Evolutionary conservation across 2,113 vertebrate genomes (phyloP).

Genomic region (Syrrhaptes paradoxus): DNA sequence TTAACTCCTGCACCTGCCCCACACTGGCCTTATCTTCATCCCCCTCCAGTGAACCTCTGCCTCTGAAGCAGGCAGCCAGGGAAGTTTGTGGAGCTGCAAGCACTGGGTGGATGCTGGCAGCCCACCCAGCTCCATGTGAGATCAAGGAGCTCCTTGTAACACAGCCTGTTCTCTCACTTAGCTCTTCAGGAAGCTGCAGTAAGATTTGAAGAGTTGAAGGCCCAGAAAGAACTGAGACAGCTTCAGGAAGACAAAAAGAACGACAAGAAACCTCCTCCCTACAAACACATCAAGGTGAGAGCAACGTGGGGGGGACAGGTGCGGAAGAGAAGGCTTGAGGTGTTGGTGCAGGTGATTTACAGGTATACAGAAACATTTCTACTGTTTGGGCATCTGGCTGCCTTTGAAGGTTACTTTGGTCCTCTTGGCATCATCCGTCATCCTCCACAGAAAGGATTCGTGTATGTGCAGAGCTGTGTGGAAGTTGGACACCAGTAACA

Average conservation of each 20-base stretch:
- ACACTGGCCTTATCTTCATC: background rate
- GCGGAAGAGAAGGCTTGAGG: background rate
- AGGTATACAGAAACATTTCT: conserved; percentile 1
- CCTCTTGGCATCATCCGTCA: background rate
- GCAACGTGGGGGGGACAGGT: background rate
- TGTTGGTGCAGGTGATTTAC: background rate
- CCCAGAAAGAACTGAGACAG: conserved; percentile 93
- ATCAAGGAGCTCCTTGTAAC: background rate
- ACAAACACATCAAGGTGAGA: conserved; percentile 95
- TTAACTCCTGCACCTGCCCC: background rate
- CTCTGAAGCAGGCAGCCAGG: background rate
- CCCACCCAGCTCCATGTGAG: background rate
- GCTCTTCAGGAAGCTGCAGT: conserved; percentile 94
- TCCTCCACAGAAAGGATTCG: background rate
- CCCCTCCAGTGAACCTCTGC: background rate
- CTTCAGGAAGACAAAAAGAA: conserved; percentile 96
- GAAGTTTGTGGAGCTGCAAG: background rate
- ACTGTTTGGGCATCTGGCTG: background rate
- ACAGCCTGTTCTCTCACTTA: conserved; percentile 52
- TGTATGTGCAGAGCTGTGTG: background rate
- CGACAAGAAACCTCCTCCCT: conserved; percentile 95
- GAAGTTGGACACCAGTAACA: background rate
- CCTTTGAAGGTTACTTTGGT: background rate
- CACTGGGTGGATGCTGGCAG: background rate
- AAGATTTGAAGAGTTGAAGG: conserved; percentile 93